Evolutionary conservation across 1,140 invertebrate genomes (phyloP).

Genomic region (Drosophila malerkotliana): DNA sequence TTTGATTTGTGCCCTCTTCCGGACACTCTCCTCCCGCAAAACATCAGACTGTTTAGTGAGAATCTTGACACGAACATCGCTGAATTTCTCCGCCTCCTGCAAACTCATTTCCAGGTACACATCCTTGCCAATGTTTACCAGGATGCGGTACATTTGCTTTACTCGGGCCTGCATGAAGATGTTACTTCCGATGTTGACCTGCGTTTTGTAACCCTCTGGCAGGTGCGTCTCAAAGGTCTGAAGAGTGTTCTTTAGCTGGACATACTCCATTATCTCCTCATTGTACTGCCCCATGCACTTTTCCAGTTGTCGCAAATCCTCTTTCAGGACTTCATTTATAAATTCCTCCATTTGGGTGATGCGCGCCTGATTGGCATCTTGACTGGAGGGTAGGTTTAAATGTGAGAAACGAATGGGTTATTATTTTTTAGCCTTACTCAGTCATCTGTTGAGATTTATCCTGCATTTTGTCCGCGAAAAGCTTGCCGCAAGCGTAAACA

Average conservation of each 20-base stretch:
- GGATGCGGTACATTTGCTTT: slow-evolving; percentile 87
- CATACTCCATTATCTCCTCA: slow-evolving; percentile 89
- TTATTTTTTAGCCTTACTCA: background rate
- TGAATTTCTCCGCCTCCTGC: slow-evolving; percentile 89
- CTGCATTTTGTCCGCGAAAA: background rate
- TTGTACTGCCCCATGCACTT: slow-evolving; percentile 87
- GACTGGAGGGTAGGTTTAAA: background rate
- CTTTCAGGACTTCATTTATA: slow-evolving; percentile 88
- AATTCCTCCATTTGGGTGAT: slow-evolving; percentile 85
- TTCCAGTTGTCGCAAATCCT: slow-evolving; percentile 87
- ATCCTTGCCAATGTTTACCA: slow-evolving; percentile 91
- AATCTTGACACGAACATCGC: slow-evolving; percentile 88
- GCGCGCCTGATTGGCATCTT: slow-evolving; percentile 29
- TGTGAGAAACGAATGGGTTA: background rate
- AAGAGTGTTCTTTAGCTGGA: slow-evolving; percentile 88
- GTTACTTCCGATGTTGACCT: slow-evolving; percentile 90
- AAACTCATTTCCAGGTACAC: slow-evolving; percentile 90
- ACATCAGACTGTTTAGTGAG: slow-evolving; percentile 87
- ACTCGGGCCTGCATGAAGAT: slow-evolving; percentile 89
- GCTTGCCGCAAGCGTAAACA: background rate
- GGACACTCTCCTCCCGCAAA: slow-evolving; percentile 87
- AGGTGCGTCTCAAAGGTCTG: slow-evolving; percentile 86
- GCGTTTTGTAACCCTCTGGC: slow-evolving; percentile 89
- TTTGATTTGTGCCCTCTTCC: slow-evolving; percentile 92
- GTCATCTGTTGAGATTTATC: background rate